Conservation (phyloP, 2,888 invertebrate species). For the Portevinia maculata region DNA sequence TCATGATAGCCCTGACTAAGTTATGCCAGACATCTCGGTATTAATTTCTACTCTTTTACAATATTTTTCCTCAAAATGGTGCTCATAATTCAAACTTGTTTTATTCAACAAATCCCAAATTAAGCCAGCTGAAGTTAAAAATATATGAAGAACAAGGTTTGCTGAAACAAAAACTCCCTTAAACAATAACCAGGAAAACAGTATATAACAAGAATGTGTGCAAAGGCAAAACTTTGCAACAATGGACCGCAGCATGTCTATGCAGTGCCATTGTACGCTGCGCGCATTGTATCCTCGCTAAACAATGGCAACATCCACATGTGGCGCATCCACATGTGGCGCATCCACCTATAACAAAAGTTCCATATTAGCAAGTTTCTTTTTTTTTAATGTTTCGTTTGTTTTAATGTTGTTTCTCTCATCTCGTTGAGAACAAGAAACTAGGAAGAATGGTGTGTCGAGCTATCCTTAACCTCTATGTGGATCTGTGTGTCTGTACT, state of each 20-base stretch:
- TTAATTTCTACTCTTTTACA: no score
- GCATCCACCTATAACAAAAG: constrained; percentile 53
- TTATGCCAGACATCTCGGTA: no score
- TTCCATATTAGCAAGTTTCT: constrained; percentile 50
- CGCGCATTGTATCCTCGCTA: constrained; percentile 16
- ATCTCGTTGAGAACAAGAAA: constrained; percentile 10
- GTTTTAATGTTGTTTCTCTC: constrained; percentile 29
- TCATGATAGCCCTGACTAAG: no score
- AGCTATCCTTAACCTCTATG: constrained; percentile 55
- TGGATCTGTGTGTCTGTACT: constrained; percentile 22
- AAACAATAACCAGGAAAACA: constrained; percentile 58
- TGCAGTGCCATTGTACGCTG: constrained; percentile 42
- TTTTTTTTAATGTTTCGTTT: constrained; percentile 40
- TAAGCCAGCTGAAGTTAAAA: constrained; percentile 20
- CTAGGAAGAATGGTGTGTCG: neutral
- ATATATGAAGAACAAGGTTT: constrained; percentile 5
- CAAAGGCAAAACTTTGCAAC: constrained; percentile 46
- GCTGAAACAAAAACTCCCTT: neutral
- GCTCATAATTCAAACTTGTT: neutral
- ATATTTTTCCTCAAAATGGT: neutral
- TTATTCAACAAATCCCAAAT: constrained; percentile 12
- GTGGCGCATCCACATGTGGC: constrained; percentile 34
- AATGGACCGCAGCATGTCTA: constrained; percentile 30
- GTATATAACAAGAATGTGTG: constrained; percentile 50
- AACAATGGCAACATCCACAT: constrained; percentile 49